phyloP scores from a whole-genome alignment of 2,113 vertebrate species.

The Nerophis ophidion region DNA sequence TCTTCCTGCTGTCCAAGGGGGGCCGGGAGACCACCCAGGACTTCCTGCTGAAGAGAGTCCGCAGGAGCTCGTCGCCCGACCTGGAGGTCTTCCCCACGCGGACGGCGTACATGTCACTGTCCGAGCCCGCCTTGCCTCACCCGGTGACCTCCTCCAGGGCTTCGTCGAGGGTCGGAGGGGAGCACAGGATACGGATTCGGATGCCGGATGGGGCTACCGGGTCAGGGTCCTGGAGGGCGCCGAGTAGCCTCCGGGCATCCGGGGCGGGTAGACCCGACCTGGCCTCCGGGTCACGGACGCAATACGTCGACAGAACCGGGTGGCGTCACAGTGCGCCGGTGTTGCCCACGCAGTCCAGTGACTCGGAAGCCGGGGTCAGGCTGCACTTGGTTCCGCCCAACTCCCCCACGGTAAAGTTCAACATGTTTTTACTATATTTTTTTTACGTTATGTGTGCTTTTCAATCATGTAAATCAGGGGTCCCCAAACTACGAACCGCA shows the following conservation, averaged over 20 bases:
- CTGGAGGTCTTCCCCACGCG: constrained; percentile 33
- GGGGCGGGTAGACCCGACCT: constrained; percentile 15
- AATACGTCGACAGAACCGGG: constrained; percentile 6
- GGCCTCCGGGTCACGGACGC: constrained; percentile 19
- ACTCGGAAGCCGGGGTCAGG: constrained; percentile 55
- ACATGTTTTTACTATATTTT: no score
- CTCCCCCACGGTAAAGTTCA: constrained; percentile 58
- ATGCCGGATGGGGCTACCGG: constrained; percentile 60
- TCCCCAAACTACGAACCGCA: no score
- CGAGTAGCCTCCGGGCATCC: constrained; percentile 52
- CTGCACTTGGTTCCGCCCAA: constrained; percentile 70
- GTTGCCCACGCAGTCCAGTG: constrained; percentile 51
- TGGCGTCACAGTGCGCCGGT: constrained; percentile 56
- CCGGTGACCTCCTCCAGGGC: constrained; percentile 68
- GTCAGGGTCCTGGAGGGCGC: constrained; percentile 55
- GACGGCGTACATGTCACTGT: constrained; percentile 49
- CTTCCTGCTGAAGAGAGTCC: constrained; percentile 46
- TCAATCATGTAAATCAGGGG: no score
- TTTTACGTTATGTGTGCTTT: no score
- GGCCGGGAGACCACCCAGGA: constrained; percentile 36
- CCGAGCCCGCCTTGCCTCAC: constrained; percentile 53
- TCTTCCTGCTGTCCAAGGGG: constrained; percentile 50
- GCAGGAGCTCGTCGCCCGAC: constrained; percentile 25
- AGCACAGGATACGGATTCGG: constrained; percentile 48
- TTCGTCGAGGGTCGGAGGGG: constrained; percentile 54